Conservation (phyloP, 2,888 invertebrate species). For the Drosophila nigritarsus region DNA sequence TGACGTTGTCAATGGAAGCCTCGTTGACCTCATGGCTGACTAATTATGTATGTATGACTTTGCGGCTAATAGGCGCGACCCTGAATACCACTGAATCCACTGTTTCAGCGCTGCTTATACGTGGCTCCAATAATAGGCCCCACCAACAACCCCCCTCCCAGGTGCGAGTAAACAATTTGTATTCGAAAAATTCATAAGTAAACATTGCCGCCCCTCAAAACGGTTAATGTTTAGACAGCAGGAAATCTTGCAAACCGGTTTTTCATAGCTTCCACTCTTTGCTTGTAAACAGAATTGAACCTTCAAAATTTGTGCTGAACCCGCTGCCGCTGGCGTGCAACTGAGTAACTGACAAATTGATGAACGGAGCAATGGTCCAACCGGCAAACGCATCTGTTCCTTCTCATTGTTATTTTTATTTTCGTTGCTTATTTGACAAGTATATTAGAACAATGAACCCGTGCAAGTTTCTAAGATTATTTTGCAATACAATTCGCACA, state of each 20-base stretch:
- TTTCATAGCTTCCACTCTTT: conserved; percentile 46
- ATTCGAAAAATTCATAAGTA: conserved; percentile 41
- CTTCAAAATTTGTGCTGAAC: conserved; percentile 45
- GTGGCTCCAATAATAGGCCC: conserved; percentile 50
- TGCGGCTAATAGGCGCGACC: conserved; percentile 48
- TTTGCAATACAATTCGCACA: conserved; percentile 2
- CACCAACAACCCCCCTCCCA: conserved; percentile 1
- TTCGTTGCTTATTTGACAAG: conserved; percentile 19
- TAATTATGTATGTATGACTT: conserved; percentile 50
- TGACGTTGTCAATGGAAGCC: conserved; percentile 25
- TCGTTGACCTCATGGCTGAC: conserved; percentile 59
- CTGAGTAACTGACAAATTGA: background rate
- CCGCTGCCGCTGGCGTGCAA: background rate
- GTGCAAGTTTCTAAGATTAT: conserved; percentile 9
- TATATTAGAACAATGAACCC: conserved; percentile 27
- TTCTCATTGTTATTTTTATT: conserved; percentile 17
- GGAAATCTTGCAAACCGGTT: conserved; percentile 62
- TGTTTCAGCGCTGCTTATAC: conserved; percentile 45
- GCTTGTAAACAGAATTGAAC: conserved; percentile 50
- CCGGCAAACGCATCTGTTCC: conserved; percentile 13
- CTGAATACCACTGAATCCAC: conserved; percentile 54
- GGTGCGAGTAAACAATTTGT: conserved; percentile 68
- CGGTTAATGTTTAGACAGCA: conserved; percentile 38
- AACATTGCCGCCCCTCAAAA: conserved; percentile 53
- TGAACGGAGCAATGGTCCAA: background rate